Base-by-base conservation (phyloP, 2,113 vertebrate genomes). In the Eretmochelys imbricata region DNA sequence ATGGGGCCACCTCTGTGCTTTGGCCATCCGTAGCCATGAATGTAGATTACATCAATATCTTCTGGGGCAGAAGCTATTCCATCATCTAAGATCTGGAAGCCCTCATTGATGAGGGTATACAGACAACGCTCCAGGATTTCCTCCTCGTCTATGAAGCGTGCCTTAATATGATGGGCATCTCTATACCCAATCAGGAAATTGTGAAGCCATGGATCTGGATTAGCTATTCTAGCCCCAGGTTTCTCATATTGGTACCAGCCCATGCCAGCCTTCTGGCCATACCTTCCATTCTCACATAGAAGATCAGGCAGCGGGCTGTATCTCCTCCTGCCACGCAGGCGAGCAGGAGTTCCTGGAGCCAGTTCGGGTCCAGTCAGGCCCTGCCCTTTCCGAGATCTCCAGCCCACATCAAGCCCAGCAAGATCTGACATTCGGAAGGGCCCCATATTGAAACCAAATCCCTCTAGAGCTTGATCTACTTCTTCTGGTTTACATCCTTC, bases 201-300 rank as follows among this genome's bases (percentile, higher is more conserved):
- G 89, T 96, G 98, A 91, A 99, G 38, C 98, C 99, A 99, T 0
- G 99, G 99, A 85, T 99, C 99, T 8, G 98, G 94, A 16, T 76
- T 98, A 75, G 98, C 98, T 17, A 91, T 96, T 78, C 95, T 98
- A 75, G 98, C 97, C 5, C 98, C 96, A 0, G 98, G 98, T 95
- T 96, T 98, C 84, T 99, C 99, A 1, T 99, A 99, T 16, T 46
- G 97, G 89, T 99, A 99, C 99, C 99, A 99, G 3, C 99, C 99
- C 6, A 46, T 92, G 3, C 99, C 99, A 0, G 97, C 96, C 96
- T 99, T 99, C 97, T 99, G 99, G 54, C 99, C 99, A 17, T 99
- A 98, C 50, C 99, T 98, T 65, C 99, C 99, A 2, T 93, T 97
- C 96, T 99, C 98, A 27, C 99, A 99, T 13, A 99, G 97, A 6